Conservation (phyloP, 1,140 invertebrate species). For the Cheumatopsyche charites region DNA sequence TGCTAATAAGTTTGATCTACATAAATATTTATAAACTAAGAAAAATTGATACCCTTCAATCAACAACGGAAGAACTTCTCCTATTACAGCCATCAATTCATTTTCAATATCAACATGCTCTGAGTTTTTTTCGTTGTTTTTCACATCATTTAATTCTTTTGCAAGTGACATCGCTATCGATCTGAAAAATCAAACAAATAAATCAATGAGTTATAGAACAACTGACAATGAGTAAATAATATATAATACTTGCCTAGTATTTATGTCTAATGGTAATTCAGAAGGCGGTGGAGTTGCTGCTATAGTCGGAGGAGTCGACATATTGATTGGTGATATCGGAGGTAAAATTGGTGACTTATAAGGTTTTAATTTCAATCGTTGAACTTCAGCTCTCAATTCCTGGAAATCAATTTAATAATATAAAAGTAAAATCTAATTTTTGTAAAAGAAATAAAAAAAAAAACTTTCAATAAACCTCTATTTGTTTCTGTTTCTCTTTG, state of each 20-base stretch:
- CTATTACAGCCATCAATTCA: conserved; percentile 33
- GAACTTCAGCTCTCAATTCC: conserved; percentile 42
- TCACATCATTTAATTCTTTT: conserved; percentile 33
- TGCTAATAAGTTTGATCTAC: too few species aligned
- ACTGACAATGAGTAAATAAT: too few species aligned
- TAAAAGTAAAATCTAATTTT: neutral
- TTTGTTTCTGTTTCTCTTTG: conserved; percentile 42
- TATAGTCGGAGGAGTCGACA: conserved; percentile 5
- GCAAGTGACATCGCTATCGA: conserved; percentile 38
- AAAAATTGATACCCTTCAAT: conserved; percentile 39
- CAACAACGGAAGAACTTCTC: conserved; percentile 36
- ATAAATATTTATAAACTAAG: neutral
- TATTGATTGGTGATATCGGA: conserved; percentile 22
- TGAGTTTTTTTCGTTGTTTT: neutral
- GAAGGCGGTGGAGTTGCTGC: conserved; percentile 7
- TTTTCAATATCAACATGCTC: neutral
- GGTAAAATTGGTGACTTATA: conserved; percentile 21
- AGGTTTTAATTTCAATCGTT: conserved; percentile 42
- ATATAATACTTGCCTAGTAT: conserved; percentile 15
- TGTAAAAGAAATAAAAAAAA: neutral
- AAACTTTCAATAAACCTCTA: conserved; percentile 32
- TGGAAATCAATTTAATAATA: conserved; percentile 8
- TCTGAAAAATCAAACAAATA: too few species aligned
- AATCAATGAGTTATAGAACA: too few species aligned
- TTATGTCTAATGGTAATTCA: conserved; percentile 15